Evolutionary conservation across 2,113 vertebrate genomes (phyloP).

Genomic region (Notothenia rossii): DNA sequence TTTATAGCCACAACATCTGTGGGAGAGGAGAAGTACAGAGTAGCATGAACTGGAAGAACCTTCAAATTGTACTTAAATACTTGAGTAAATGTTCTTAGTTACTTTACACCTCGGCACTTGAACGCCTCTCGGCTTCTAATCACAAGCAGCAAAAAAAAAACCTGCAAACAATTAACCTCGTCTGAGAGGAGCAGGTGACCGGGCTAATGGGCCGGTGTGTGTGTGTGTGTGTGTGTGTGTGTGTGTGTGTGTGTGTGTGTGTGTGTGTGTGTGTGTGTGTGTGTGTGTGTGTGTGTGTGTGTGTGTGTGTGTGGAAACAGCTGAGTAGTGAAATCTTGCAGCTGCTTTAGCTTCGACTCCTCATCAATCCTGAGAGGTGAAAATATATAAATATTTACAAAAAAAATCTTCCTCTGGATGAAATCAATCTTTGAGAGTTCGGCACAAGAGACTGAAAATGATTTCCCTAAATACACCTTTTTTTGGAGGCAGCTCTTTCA

Average conservation of each 20-base stretch:
- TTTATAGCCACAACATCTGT: too few species aligned
- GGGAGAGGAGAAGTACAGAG: too few species aligned
- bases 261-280: conserved; percentile 39
- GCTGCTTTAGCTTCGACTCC: conserved; percentile 21
- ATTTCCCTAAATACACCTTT: background rate
- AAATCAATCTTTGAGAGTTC: background rate
- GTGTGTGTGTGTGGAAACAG: conserved; percentile 53
- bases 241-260: conserved; percentile 27
- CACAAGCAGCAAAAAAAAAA: too few species aligned
- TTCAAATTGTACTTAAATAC: background rate
- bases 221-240: conserved; percentile 33
- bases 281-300: conserved; percentile 26
- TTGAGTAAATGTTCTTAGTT: conserved; percentile 27
- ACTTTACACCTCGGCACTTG: background rate
- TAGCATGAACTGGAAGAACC: too few species aligned
- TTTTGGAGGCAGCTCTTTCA: background rate
- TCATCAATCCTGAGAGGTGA: conserved; percentile 25
- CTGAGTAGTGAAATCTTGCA: conserved; percentile 51
- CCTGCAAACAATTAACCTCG: conserved; percentile 43
- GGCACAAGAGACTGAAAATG: background rate
- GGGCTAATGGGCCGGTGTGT: conserved; percentile 61
- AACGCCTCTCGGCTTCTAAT: background rate
- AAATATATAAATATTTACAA: conserved; percentile 25
- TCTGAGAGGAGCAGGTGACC: conserved; percentile 77
- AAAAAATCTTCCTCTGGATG: background rate